Evolutionary conservation across 2,888 invertebrate species (phyloP), one percentile per base, ranked within the genome.

Genomic region (Melieria picta): DNA sequence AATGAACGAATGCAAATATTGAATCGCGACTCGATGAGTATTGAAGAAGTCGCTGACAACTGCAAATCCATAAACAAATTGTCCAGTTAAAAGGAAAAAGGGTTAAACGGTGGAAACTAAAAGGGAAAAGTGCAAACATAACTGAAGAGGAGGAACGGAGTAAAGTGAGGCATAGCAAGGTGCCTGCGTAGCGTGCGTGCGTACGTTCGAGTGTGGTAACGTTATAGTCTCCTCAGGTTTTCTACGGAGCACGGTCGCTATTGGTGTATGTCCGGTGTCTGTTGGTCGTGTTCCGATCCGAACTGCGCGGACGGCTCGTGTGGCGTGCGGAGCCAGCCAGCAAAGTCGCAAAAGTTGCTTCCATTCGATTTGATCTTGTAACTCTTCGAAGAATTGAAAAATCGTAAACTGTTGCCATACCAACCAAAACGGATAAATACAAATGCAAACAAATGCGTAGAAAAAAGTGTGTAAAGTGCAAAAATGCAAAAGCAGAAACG

Each of bases 401-500:
- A 30, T 1, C 30, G 30, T 30, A 30, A 30, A 30, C 30, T 30
- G 30, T 30, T 30, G 30, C 30, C 30, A 30, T 30, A 75, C 48
- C 52, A 56, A 69, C 68, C 46, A 57, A 65, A 69, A 67, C 10
- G 16, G 68, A 58, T 52, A 67, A 66, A 60, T 60, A 64, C 16
- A 64, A 64, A 66, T 50, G 48, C 48, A 68, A 57, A 57, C 58
- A 72, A 74, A 76, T 65, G 64, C 63, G 58, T 65, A 71, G 62
- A 56, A 65, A 46, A 72, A 72, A 65, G 30, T 71, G 71, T 63
- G 50, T 72, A 48, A 63, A 73, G 55, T 71, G 77, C 74, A 77
- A 79, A 75, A 48, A 80, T 81, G 80, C 77, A 77, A 79, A 48
- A 67, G 60, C 30, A 69, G 47, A 43, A 5, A 16, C n/a, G 52